Percentiles rank a stretch among this genome's conserved stretches.
These are phyloP conservation scores for Psococerastis gibbosa DNA, from an alignment of 2,888 invertebrate species.

Conservation along the genomic window DNA sequence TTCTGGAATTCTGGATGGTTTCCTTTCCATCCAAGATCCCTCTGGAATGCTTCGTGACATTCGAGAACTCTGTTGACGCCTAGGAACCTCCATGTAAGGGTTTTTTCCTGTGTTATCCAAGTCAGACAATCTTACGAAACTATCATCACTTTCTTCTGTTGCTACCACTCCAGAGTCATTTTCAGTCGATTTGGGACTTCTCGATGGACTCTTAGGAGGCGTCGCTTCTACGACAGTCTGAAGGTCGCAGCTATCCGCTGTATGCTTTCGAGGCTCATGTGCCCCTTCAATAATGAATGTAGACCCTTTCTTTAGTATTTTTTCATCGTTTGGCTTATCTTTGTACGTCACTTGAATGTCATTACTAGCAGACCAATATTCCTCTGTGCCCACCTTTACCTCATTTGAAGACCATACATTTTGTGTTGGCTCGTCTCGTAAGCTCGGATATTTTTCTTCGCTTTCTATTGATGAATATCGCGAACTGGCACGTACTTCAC, in stretches of 20 bases:
- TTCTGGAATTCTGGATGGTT: slow-evolving; percentile 30
- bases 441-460: neutral
- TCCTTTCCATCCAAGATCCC: slow-evolving; percentile 42
- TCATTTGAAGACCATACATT: neutral
- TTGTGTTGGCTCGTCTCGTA: no score
- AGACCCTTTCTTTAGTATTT: slow-evolving; percentile 23
- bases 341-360: slow-evolving; percentile 4
- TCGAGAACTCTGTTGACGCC: slow-evolving; percentile 20
- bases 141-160: slow-evolving; percentile 22
- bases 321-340: neutral
- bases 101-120: slow-evolving; percentile 36
- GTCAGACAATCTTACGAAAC: slow-evolving; percentile 60
- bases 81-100: slow-evolving; percentile 11
- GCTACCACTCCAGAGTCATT: slow-evolving; percentile 20
- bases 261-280: slow-evolving; percentile 14
- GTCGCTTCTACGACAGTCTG: slow-evolving; percentile 5
- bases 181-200: slow-evolving; percentile 8
- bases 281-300: neutral
- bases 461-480: neutral
- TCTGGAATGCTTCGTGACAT: slow-evolving; percentile 53
- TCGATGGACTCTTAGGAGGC: slow-evolving; percentile 7
- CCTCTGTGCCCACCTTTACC: neutral
- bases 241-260: slow-evolving; percentile 11
- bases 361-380: neutral
- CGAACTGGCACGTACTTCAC: neutral